Conservation (phyloP, 2,113 vertebrate genomes). For the Romanogobio albipinnatus region DNA sequence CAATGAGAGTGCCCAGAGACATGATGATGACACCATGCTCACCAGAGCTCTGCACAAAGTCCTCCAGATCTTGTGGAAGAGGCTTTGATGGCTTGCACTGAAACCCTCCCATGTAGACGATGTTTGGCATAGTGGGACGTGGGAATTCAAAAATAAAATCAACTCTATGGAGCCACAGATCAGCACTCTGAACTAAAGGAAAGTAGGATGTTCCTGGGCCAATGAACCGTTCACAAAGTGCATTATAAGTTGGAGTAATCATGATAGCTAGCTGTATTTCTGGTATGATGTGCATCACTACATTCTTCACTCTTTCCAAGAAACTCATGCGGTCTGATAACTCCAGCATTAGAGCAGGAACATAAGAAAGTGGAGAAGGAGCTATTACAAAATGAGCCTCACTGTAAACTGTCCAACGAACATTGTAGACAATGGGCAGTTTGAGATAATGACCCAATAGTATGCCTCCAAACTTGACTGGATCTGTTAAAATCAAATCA, state of each 20-base stretch:
- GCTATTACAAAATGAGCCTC: slow-evolving; percentile 61
- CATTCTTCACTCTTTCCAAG: slow-evolving; percentile 56
- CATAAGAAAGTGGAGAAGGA: slow-evolving; percentile 63
- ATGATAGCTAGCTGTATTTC: slow-evolving; percentile 23
- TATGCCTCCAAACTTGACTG: slow-evolving; percentile 36
- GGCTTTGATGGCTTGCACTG: slow-evolving; percentile 51
- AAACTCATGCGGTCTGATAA: slow-evolving; percentile 60
- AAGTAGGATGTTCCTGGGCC: slow-evolving; percentile 37
- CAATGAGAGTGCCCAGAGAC: slow-evolving; percentile 56
- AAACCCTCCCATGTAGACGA: slow-evolving; percentile 54
- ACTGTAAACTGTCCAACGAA: slow-evolving; percentile 52
- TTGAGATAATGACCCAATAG: slow-evolving; percentile 59
- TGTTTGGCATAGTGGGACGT: slow-evolving; percentile 54
- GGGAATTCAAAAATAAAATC: slow-evolving; percentile 56
- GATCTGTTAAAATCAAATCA: slow-evolving; percentile 61
- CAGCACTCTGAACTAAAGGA: slow-evolving; percentile 32
- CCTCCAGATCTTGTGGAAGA: slow-evolving; percentile 55
- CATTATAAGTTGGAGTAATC: background rate
- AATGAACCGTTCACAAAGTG: slow-evolving; percentile 1
- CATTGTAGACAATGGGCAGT: slow-evolving; percentile 62
- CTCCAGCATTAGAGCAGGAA: slow-evolving; percentile 52
- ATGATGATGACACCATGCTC: slow-evolving; percentile 46
- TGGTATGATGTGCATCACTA: slow-evolving; percentile 28
- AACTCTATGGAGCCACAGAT: slow-evolving; percentile 54
- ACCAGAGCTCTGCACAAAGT: slow-evolving; percentile 58